Percentiles rank a stretch among this genome's conserved stretches.
Conservation (phyloP, 2,797 vertebrate genomes). For the Avahi laniger region DNA sequence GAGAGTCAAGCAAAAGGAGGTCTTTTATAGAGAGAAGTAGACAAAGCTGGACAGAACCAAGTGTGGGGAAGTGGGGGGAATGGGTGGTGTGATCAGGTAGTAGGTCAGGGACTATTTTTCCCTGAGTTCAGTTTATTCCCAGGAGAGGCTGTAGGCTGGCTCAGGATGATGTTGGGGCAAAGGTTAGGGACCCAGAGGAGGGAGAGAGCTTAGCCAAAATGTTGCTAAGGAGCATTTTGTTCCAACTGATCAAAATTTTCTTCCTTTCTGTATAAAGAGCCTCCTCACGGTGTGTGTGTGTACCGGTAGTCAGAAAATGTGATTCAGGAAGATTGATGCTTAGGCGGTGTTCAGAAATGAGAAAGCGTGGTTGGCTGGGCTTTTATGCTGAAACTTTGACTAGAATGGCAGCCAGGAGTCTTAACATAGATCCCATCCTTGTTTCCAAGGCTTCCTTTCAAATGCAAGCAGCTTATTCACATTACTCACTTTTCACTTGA, state of each 20-base stretch:
- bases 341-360: background rate
- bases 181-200: background rate
- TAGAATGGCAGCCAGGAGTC: background rate
- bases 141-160: background rate
- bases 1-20: background rate
- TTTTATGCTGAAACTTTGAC: background rate
- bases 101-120: background rate
- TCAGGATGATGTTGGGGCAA: background rate
- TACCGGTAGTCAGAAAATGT: background rate
- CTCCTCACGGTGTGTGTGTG: background rate
- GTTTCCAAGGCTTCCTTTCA: background rate
- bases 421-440: background rate
- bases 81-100: no score
- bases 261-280: background rate
- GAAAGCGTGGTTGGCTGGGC: background rate
- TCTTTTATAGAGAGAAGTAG: background rate
- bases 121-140: background rate
- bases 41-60: background rate
- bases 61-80: background rate
- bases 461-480: background rate
- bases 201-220: background rate
- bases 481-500: background rate
- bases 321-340: background rate
- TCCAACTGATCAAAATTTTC: background rate
- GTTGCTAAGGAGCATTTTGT: background rate